Evolutionary conservation across 2,888 invertebrate genomes (phyloP), one percentile per base, ranked within the genome.

Genomic region (Ophonus ardosiacus): DNA sequence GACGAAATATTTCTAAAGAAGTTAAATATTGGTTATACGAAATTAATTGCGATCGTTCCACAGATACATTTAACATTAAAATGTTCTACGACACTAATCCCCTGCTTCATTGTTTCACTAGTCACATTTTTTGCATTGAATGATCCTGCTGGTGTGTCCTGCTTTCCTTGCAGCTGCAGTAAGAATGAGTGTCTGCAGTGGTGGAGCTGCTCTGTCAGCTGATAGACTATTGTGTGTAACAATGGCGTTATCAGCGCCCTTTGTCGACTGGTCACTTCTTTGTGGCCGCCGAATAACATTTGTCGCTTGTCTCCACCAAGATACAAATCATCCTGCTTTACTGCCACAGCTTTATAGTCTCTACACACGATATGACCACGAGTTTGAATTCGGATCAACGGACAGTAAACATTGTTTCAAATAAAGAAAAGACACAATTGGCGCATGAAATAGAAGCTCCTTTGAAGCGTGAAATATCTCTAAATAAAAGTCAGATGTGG

Each of bases 141-240:
- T 31, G 6, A 5, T 31, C 31, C 31, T 31, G 31, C 31, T 31
- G 6, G 31, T 31, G 31, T 31, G 31, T 6, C 31, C 21, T 21
- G 21, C 3, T 3, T 6, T 1, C 43, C 43, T 51, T 51, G 43
- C 43, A 51, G 43, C 43, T 51, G 43, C 43, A 51, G 43, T 51
- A 51, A 51, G 43, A 51, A 51, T 51, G 43, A 13, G 31, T 31
- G 31, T 31, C 31, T 51, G 43, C 63, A 57, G 5, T 51, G 5
- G 2, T 5, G 10, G 56, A 4, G 56, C 56, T 13, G 15, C 59
- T 90, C 68, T 51, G 68, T 68, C 89, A 89, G 89, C 89, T 90
- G 90, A 90, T 90, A 89, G 90, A 90, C 90, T 90, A 90, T 90
- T 90, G 90, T 90, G 88, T 85, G 88, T 88, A 88, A 90, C 90